phyloP scores from a whole-genome alignment of 1,140 invertebrate genomes.

The Heterodera schachtii region DNA sequence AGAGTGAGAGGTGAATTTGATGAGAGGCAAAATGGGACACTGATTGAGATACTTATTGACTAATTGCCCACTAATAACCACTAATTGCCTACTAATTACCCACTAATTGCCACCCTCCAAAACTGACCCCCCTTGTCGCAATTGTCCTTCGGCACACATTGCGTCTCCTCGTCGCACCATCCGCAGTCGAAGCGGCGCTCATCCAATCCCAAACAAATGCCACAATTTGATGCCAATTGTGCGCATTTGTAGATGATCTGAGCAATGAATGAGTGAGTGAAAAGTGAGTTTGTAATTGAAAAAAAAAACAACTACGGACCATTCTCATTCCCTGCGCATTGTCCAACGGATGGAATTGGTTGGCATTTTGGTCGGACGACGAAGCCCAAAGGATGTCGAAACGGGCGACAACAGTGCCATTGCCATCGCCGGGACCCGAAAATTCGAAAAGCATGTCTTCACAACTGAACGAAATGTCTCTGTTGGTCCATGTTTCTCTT shows the following conservation, averaged over 20 bases:
- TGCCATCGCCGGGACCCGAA: slow-evolving; percentile 47
- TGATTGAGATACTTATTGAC: no score
- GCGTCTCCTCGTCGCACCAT: slow-evolving; percentile 52
- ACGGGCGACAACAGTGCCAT: slow-evolving; percentile 53
- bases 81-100: no score
- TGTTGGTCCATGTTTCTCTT: no score
- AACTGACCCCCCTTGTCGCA: slow-evolving; percentile 28
- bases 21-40: background rate
- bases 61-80: no score
- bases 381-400: slow-evolving; percentile 56
- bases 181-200: slow-evolving; percentile 57
- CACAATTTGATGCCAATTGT: slow-evolving; percentile 59
- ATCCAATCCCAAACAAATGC: slow-evolving; percentile 58
- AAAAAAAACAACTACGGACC: background rate
- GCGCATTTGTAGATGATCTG: slow-evolving; percentile 62
- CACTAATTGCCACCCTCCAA: background rate
- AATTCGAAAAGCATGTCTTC: slow-evolving; percentile 63
- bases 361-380: background rate
- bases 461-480: slow-evolving; percentile 37
- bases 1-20: no score
- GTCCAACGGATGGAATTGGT: slow-evolving; percentile 34
- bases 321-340: slow-evolving; percentile 32
- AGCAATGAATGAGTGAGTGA: background rate
- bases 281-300: background rate
- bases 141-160: slow-evolving; percentile 41